These are phyloP conservation scores for Asarcornis scutulata DNA, from an alignment of 2,113 vertebrate genomes.

Conservation along the genomic window DNA sequence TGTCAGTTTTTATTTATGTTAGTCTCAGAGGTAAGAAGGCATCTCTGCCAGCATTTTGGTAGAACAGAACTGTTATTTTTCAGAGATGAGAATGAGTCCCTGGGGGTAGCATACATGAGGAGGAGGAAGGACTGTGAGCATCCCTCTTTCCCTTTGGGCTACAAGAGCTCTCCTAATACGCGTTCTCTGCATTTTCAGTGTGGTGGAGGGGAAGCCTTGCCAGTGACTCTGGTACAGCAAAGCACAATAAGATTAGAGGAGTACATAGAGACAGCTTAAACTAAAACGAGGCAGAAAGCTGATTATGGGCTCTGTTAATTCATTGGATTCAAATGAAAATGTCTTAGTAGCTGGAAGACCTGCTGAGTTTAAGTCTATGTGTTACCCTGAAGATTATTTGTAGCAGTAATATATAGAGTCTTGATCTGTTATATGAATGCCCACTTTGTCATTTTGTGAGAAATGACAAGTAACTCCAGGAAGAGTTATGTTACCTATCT, in stretches of 20 bases:
- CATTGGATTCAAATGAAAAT: neutral
- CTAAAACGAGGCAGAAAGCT: neutral
- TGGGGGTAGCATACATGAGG: neutral
- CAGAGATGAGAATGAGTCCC: neutral
- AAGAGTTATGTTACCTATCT: neutral
- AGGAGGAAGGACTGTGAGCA: neutral
- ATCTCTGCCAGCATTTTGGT: neutral
- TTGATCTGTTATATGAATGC: neutral
- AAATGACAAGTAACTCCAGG: neutral
- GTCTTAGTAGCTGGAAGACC: neutral
- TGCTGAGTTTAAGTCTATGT: neutral
- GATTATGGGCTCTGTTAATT: slow-evolving; percentile 7
- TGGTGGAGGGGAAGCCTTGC: neutral
- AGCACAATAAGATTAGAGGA: neutral
- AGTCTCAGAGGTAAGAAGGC: neutral
- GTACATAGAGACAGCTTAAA: neutral
- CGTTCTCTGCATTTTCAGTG: neutral
- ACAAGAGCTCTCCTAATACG: neutral
- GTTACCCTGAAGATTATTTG: slow-evolving; percentile 31
- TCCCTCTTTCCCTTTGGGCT: neutral
- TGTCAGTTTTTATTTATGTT: slow-evolving; percentile 1
- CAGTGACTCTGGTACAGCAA: neutral
- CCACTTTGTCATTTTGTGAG: neutral
- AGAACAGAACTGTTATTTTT: neutral
- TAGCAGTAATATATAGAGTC: neutral